Evolutionary conservation across 2,113 vertebrate species (phyloP).

Genomic region (Oncorhynchus mykiss): DNA sequence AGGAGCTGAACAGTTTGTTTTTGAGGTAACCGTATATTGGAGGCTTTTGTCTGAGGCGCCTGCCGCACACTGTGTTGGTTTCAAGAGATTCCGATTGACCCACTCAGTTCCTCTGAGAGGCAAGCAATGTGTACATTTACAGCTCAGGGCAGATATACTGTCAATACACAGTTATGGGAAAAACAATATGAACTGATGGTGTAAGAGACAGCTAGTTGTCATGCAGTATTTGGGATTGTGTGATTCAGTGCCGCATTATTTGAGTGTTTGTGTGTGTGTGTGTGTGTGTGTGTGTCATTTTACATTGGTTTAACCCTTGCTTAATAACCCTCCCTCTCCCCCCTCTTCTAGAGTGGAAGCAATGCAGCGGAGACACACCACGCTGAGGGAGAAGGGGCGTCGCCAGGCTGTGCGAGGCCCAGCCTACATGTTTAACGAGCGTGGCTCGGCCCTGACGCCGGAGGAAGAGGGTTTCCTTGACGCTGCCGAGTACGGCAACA

Average conservation of each 20-base stretch:
- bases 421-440: constrained; percentile 98
- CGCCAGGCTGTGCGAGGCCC: constrained; percentile 93
- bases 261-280: background rate
- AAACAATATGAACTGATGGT: no score
- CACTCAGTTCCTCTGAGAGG: background rate
- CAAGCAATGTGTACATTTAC: no score
- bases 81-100: background rate
- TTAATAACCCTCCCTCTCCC: background rate
- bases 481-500: constrained; percentile 95
- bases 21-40: constrained; percentile 4
- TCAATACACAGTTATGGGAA: no score
- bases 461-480: constrained; percentile 95
- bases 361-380: constrained; percentile 94
- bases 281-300: background rate
- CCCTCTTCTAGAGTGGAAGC: constrained; percentile 65
- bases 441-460: constrained; percentile 85
- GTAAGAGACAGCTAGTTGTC: no score
- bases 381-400: constrained; percentile 91
- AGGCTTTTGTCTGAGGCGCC: background rate
- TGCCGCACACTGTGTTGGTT: background rate
- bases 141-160: no score
- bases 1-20: constrained; percentile 13
- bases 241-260: background rate
- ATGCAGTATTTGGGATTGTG: no score
- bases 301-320: background rate